Conservation (phyloP, 2,797 vertebrate genomes). For the Syngnathus acus region DNA sequence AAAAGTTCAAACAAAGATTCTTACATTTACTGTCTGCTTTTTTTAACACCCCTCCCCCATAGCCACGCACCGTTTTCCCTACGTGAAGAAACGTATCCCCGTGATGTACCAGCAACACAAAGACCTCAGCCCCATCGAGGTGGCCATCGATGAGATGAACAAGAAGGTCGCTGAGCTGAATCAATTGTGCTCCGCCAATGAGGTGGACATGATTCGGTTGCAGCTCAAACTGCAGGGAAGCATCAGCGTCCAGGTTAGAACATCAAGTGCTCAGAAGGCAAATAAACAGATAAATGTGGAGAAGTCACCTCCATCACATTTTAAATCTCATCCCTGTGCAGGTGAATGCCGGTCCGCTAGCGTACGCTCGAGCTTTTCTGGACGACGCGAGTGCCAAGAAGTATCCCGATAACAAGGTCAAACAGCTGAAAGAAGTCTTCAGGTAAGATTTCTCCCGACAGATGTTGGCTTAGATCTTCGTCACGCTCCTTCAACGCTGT, state of each 20-base stretch:
- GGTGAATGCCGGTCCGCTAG: constrained; percentile 94
- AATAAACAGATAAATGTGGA: too few species aligned
- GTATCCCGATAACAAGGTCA: constrained; percentile 96
- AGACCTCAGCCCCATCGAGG: constrained; percentile 94
- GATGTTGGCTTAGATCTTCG: background rate
- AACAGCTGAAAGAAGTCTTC: constrained; percentile 93
- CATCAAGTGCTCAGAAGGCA: background rate
- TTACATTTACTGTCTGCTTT: constrained; percentile 48
- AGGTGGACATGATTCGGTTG: constrained; percentile 96
- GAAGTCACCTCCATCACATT: background rate
- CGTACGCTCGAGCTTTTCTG: constrained; percentile 92
- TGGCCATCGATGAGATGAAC: constrained; percentile 97
- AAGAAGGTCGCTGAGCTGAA: constrained; percentile 90
- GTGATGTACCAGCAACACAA: constrained; percentile 98
- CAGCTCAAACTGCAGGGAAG: constrained; percentile 97
- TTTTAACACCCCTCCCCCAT: constrained; percentile 6
- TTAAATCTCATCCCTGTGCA: constrained; percentile 34
- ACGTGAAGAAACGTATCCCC: constrained; percentile 92
- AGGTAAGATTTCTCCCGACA: constrained; percentile 67
- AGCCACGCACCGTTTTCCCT: constrained; percentile 97
- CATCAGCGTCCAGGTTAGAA: constrained; percentile 89
- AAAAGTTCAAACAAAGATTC: constrained; percentile 47
- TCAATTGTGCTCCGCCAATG: constrained; percentile 83
- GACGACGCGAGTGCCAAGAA: constrained; percentile 88
- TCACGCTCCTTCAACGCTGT: background rate